phyloP scores from a whole-genome alignment of 2,888 invertebrate species.

The Lagria hirta region DNA sequence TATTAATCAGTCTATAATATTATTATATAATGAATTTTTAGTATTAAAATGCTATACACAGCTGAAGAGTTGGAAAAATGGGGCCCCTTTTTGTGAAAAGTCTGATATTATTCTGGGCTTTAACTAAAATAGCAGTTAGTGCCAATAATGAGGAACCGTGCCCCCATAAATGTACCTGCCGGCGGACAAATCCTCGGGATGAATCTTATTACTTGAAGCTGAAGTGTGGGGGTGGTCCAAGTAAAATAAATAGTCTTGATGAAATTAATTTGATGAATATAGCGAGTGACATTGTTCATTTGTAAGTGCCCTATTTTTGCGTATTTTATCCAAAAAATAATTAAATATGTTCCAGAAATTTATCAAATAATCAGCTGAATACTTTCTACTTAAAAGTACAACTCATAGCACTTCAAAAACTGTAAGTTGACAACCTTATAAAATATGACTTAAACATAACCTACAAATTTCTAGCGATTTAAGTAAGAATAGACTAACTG shows the following conservation, averaged over 20 bases:
- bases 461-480: constrained; percentile 68
- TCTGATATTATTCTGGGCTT: constrained; percentile 7
- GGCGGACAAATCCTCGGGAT: constrained; percentile 55
- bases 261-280: constrained; percentile 65
- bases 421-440: constrained; percentile 58
- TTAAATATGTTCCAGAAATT: constrained; percentile 59
- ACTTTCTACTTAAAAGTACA: constrained; percentile 63
- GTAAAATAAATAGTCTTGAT: constrained; percentile 60
- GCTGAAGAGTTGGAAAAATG: constrained; percentile 7
- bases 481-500: constrained; percentile 74
- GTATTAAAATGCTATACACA: constrained; percentile 14
- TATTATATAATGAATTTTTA: constrained; percentile 3
- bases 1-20: background rate
- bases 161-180: constrained; percentile 58
- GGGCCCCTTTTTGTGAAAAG: constrained; percentile 2
- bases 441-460: background rate
- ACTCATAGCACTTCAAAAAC: constrained; percentile 66
- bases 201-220: constrained; percentile 62
- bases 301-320: constrained; percentile 58
- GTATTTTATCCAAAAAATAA: background rate
- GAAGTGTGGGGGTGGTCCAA: constrained; percentile 63
- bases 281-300: constrained; percentile 63
- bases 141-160: constrained; percentile 25
- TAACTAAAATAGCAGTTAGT: constrained; percentile 5
- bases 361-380: constrained; percentile 66